These are phyloP conservation scores for Zaprionus capensis DNA, from an alignment of 1,140 invertebrate species.

Conservation along the genomic window DNA sequence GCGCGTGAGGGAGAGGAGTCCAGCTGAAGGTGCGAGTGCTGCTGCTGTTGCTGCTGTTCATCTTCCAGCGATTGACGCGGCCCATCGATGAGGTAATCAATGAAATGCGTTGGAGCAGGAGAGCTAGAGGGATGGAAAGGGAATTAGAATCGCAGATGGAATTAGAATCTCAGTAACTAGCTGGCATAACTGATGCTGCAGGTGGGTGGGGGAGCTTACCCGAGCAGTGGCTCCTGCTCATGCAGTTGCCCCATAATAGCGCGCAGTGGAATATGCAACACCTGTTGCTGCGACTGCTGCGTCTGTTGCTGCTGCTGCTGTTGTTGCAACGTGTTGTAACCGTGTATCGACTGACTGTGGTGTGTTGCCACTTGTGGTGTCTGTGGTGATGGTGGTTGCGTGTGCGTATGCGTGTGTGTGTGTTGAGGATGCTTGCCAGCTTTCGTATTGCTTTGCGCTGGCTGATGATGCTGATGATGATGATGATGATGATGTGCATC, in stretches of 20 bases:
- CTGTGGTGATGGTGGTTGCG: conserved; percentile 26
- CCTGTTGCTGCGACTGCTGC: conserved; percentile 64
- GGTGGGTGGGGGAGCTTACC: conserved; percentile 14
- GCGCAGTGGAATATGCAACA: conserved; percentile 70
- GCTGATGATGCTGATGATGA: conserved; percentile 48
- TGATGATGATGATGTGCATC: neutral
- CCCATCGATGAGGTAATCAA: conserved; percentile 77
- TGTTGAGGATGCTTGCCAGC: conserved; percentile 51
- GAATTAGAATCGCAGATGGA: neutral
- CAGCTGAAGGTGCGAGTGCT: conserved; percentile 21
- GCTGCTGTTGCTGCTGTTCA: conserved; percentile 48
- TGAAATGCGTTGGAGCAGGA: conserved; percentile 61
- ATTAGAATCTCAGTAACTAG: neutral
- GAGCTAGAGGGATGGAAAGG: conserved; percentile 31
- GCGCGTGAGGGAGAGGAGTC: conserved; percentile 26
- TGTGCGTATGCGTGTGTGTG: conserved; percentile 13
- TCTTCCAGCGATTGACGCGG: conserved; percentile 76
- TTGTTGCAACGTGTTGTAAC: conserved; percentile 34
- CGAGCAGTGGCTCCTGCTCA: conserved; percentile 54
- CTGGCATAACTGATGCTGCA: neutral
- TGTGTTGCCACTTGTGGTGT: conserved; percentile 12
- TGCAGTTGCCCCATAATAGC: conserved; percentile 60
- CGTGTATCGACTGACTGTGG: conserved; percentile 4
- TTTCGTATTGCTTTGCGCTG: conserved; percentile 68
- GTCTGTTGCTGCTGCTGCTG: conserved; percentile 32